Percentiles rank a stretch among this genome's conserved stretches.
Conservation (phyloP, 2,797 vertebrate genomes). For the Phrynocephalus forsythii region DNA sequence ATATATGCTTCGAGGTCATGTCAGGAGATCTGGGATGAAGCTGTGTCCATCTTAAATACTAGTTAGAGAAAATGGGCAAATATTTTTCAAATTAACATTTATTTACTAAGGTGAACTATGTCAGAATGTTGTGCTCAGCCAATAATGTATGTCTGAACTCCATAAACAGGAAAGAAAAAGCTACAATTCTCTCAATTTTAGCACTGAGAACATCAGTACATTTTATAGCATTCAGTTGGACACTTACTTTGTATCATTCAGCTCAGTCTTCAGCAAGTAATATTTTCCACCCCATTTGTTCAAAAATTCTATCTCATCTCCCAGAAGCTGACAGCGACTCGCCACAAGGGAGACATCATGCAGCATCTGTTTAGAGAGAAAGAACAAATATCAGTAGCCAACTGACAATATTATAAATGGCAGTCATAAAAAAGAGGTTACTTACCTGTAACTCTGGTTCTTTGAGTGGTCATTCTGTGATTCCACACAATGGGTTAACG, state of each 20-base stretch:
- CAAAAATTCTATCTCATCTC: conserved; percentile 81
- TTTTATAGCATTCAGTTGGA: background rate
- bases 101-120: background rate
- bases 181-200: background rate
- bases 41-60: background rate
- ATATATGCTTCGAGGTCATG: background rate
- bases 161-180: background rate
- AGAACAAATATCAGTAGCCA: conserved; percentile 26
- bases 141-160: background rate
- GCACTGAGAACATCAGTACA: background rate
- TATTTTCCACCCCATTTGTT: conserved; percentile 82
- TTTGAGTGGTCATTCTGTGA: too few relatives aligned
- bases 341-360: conserved; percentile 77
- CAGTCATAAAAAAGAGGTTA: background rate
- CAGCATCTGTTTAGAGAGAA: conserved; percentile 72
- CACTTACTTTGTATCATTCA: conserved; percentile 78
- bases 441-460: too few relatives aligned
- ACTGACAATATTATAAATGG: fast-evolving
- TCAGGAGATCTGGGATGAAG: background rate
- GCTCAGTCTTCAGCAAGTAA: conserved; percentile 73
- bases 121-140: background rate
- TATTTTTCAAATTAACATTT: too few relatives aligned
- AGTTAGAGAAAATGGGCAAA: background rate
- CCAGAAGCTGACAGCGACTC: conserved; percentile 74
- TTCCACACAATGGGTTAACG: too few relatives aligned